phyloP scores from a whole-genome alignment of 2,888 invertebrate genomes.

The Tipula vernalis region DNA sequence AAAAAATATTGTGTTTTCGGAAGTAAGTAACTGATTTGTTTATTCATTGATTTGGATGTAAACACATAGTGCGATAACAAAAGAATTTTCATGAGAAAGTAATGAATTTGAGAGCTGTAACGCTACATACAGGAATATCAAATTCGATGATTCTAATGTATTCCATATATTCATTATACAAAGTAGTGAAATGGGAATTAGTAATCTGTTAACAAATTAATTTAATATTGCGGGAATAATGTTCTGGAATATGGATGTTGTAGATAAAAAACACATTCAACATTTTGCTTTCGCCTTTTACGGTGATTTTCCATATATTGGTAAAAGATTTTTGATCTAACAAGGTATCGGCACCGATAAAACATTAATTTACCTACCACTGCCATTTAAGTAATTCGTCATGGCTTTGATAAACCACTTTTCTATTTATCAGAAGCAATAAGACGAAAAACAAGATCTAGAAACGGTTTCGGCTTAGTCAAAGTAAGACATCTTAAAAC shows the following conservation, averaged over 20 bases:
- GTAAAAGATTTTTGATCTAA: too few relatives aligned
- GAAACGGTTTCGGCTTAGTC: too few relatives aligned
- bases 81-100: not conserved
- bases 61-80: not conserved
- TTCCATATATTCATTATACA: not conserved
- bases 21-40: not conserved
- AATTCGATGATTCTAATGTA: not conserved
- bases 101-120: not conserved
- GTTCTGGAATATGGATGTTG: not conserved
- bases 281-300: too few relatives aligned
- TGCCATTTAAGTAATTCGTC: too few relatives aligned
- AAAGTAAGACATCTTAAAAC: too few relatives aligned
- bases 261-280: too few relatives aligned
- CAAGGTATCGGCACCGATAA: too few relatives aligned
- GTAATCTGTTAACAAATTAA: not conserved
- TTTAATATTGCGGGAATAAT: not conserved
- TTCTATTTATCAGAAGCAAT: too few relatives aligned
- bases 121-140: not conserved
- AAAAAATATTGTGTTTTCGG: not conserved
- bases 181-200: not conserved
- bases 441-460: too few relatives aligned
- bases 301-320: too few relatives aligned
- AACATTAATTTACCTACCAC: too few relatives aligned
- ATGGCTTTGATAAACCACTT: too few relatives aligned
- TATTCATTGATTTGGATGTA: not conserved